These are phyloP conservation scores for Lithophane semibrunnea DNA, from an alignment of 2,888 invertebrate species.

Conservation along the genomic window DNA sequence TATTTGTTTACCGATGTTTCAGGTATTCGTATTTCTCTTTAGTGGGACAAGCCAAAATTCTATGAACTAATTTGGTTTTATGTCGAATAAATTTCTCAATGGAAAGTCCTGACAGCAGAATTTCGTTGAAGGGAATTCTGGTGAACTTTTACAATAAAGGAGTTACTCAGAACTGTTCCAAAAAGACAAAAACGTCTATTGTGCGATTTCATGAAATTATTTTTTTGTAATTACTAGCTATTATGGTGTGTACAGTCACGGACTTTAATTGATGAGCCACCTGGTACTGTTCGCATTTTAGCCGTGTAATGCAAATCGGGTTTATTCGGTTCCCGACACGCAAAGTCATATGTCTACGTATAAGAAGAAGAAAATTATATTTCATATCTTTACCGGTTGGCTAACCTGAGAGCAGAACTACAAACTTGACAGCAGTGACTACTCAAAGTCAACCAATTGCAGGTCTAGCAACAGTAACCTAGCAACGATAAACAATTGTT, in stretches of 20 bases:
- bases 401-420: no score
- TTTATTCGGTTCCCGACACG: no score
- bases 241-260: neutral
- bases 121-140: neutral
- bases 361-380: no score
- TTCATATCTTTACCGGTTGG: no score
- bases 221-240: neutral
- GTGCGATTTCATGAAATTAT: neutral
- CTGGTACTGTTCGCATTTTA: no score
- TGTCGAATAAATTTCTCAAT: neutral
- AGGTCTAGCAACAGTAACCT: no score
- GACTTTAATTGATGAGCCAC: no score
- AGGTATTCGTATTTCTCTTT: neutral
- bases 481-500: no score
- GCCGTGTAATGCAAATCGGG: no score
- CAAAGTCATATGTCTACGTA: no score
- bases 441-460: no score
- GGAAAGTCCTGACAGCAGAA: neutral
- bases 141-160: neutral
- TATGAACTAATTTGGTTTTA: neutral
- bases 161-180: neutral
- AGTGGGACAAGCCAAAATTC: neutral
- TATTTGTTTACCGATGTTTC: slow-evolving; percentile 10
- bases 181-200: neutral
- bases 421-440: no score